Percentiles rank a stretch among this genome's conserved stretches.
Evolutionary conservation across 2,888 invertebrate genomes (phyloP).

Genomic region (Panorpa germanica): DNA sequence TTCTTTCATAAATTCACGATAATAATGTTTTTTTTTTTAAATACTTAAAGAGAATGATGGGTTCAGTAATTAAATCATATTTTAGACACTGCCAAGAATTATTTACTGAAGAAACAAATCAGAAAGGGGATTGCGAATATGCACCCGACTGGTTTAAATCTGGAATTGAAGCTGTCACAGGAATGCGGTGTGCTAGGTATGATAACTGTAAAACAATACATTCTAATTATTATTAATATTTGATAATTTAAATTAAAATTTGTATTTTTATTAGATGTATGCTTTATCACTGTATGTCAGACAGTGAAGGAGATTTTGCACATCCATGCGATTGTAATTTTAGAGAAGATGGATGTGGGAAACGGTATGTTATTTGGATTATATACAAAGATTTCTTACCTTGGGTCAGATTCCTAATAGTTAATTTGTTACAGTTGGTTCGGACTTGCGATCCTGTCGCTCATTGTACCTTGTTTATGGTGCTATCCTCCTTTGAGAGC

Average conservation of each 20-base stretch:
- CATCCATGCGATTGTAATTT: conserved; percentile 68
- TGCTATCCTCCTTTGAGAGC: conserved; percentile 78
- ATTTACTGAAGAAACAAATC: conserved; percentile 68
- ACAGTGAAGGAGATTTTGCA: conserved; percentile 71
- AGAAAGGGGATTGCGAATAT: conserved; percentile 66
- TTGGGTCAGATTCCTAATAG: not conserved
- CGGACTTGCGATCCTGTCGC: conserved; percentile 63
- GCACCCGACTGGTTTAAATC: conserved; percentile 70
- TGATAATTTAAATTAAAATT: not conserved
- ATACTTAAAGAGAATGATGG: not conserved
- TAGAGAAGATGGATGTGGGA: conserved; percentile 51
- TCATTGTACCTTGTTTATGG: conserved; percentile 86
- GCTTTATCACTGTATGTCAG: conserved; percentile 86
- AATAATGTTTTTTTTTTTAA: not conserved
- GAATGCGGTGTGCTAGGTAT: conserved; percentile 76
- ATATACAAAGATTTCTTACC: conserved; percentile 1
- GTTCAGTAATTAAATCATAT: conserved; percentile 1
- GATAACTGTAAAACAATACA: conserved; percentile 22
- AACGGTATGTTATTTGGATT: conserved; percentile 27
- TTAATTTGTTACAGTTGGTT: conserved; percentile 39
- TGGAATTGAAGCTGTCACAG: conserved; percentile 65
- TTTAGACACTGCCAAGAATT: conserved; percentile 61
- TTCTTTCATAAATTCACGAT: not conserved
- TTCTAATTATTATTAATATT: not conserved
- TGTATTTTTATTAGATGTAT: no score